Conservation (phyloP, 2,888 invertebrate species). For the Danaus chrysippus region DNA sequence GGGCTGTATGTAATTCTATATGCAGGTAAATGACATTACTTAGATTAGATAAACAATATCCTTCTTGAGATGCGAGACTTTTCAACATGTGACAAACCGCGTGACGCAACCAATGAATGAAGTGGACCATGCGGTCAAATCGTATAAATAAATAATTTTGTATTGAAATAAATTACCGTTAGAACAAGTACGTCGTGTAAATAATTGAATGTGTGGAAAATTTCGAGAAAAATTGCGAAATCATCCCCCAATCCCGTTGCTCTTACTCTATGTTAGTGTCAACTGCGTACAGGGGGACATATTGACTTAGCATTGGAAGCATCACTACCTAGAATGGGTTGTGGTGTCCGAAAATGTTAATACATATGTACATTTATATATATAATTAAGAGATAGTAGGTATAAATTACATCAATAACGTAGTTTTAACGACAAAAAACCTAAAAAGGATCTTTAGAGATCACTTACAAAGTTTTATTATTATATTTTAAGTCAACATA, state of each 20-base stretch:
- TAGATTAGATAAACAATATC: not conserved
- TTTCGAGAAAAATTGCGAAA: not conserved
- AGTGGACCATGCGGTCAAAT: not conserved
- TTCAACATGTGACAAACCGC: constrained; percentile 3
- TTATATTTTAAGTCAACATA: too few relatives aligned
- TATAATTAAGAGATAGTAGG: too few relatives aligned
- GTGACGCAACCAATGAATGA: not conserved
- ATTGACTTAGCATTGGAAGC: constrained; percentile 59
- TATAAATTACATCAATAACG: too few relatives aligned
- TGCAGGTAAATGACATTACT: constrained; percentile 2
- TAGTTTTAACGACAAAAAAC: too few relatives aligned
- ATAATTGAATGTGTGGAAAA: not conserved
- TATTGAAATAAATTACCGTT: too few relatives aligned
- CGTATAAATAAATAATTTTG: too few relatives aligned
- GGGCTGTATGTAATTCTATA: not conserved
- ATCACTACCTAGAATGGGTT: constrained; percentile 36
- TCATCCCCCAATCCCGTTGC: constrained; percentile 59
- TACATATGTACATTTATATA: constrained; percentile 41
- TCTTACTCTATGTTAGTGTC: constrained; percentile 47
- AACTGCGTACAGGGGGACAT: constrained; percentile 64
- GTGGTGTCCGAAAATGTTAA: constrained; percentile 58
- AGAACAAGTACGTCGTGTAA: too few relatives aligned
- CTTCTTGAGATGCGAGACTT: not conserved
- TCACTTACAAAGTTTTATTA: too few relatives aligned
- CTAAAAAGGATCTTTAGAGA: too few relatives aligned